Conservation (phyloP, 2,888 invertebrate genomes). For the Andrena praecox region DNA sequence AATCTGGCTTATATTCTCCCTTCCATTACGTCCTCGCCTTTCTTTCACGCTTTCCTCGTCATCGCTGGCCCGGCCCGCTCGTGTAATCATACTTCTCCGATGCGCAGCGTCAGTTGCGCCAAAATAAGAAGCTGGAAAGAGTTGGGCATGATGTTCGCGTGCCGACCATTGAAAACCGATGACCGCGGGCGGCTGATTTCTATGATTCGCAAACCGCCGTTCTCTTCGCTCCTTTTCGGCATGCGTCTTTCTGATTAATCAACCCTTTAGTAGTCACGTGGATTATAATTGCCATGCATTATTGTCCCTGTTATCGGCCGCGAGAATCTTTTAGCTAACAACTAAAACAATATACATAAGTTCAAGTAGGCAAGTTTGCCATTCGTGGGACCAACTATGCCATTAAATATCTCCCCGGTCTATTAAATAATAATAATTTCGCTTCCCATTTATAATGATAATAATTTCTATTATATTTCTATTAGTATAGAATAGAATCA, state of each 20-base stretch:
- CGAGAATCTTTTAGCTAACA: too few species aligned
- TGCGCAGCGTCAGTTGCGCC: conserved; percentile 45
- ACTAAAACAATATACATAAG: too few species aligned
- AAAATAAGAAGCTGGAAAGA: conserved; percentile 38
- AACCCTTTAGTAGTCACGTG: neutral
- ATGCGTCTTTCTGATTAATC: neutral
- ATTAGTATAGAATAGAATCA: too few species aligned
- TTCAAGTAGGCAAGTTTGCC: too few species aligned
- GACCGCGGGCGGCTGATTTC: neutral
- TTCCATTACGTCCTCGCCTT: neutral
- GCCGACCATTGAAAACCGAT: neutral
- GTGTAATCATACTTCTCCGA: conserved; percentile 1
- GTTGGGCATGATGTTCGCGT: neutral
- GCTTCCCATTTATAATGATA: too few species aligned
- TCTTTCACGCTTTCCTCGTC: conserved; percentile 1
- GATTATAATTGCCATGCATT: too few species aligned
- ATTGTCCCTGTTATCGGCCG: too few species aligned
- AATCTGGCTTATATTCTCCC: neutral
- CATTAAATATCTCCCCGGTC: too few species aligned
- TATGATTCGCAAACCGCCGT: neutral
- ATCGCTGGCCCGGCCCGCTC: neutral
- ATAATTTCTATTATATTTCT: too few species aligned
- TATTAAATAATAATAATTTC: too few species aligned
- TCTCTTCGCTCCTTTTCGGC: neutral
- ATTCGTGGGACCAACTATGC: too few species aligned